A percentile compares a stretch with the other conserved stretches of the same genome.
Conservation (phyloP, 2,888 invertebrate species). For the Agonopterix subpropinquella region DNA sequence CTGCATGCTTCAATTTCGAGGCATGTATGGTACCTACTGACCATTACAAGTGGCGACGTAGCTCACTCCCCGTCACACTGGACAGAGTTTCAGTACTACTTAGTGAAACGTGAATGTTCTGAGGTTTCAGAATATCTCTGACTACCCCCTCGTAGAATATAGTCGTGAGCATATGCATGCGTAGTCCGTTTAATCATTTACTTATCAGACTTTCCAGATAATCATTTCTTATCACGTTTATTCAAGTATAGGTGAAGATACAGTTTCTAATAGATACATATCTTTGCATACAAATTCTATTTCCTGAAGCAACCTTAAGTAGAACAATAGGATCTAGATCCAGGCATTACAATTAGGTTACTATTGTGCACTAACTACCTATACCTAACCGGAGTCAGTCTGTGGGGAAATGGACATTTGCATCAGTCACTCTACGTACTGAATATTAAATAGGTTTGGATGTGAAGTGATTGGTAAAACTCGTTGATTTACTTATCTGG, state of each 20-base stretch:
- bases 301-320: conserved; percentile 46
- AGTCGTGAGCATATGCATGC: too few species aligned
- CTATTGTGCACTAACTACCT: conserved; percentile 30
- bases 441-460: conserved; percentile 23
- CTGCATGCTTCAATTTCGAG: too few species aligned
- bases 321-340: conserved; percentile 54
- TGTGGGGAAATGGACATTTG: conserved; percentile 28
- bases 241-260: background rate
- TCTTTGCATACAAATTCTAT: conserved; percentile 36
- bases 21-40: too few species aligned
- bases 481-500: background rate
- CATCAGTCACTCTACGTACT: conserved; percentile 17
- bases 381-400: conserved; percentile 25
- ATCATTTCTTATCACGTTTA: too few species aligned
- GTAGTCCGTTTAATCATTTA: too few species aligned
- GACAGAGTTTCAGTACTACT: too few species aligned
- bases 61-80: too few species aligned
- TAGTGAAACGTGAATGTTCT: too few species aligned
- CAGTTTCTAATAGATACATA: conserved; percentile 6
- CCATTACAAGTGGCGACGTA: too few species aligned
- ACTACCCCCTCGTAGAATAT: too few species aligned
- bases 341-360: conserved; percentile 54
- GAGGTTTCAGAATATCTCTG: too few species aligned
- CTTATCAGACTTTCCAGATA: too few species aligned
- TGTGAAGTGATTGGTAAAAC: background rate